A percentile compares a stretch with the other conserved stretches of the same genome.
Evolutionary conservation across 2,113 vertebrate genomes (phyloP).

Genomic region (Muntiacus muntjak): DNA sequence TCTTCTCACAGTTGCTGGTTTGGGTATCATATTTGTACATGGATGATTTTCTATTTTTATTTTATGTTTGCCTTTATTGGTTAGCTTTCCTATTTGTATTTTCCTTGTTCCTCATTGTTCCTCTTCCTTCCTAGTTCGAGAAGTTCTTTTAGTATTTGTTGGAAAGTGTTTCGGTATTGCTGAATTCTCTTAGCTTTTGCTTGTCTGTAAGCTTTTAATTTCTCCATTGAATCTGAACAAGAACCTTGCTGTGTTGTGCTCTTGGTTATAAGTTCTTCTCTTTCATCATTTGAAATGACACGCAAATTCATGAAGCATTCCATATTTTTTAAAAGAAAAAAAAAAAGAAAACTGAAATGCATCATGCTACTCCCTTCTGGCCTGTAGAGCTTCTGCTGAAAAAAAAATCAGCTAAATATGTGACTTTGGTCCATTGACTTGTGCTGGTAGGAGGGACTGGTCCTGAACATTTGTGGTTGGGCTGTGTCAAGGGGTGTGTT

Average conservation of each 20-base stretch:
- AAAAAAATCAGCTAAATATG: neutral
- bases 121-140: neutral
- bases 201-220: neutral
- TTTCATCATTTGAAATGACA: neutral
- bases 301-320: too few species aligned
- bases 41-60: neutral
- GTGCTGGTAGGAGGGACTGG: neutral
- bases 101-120: neutral
- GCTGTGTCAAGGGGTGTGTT: neutral
- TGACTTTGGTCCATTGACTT: neutral
- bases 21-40: neutral
- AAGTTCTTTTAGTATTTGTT: neutral
- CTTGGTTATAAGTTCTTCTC: neutral
- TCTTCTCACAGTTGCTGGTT: neutral
- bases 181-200: neutral
- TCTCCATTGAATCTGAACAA: neutral
- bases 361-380: neutral
- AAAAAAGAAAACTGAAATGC: neutral
- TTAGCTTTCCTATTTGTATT: neutral
- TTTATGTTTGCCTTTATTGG: neutral
- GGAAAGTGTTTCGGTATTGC: neutral
- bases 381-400: neutral
- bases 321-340: too few species aligned
- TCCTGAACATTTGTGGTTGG: neutral
- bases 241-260: neutral